Base-by-base conservation (phyloP, 2,888 invertebrate species). In the Chymomyza procnemis region DNA sequence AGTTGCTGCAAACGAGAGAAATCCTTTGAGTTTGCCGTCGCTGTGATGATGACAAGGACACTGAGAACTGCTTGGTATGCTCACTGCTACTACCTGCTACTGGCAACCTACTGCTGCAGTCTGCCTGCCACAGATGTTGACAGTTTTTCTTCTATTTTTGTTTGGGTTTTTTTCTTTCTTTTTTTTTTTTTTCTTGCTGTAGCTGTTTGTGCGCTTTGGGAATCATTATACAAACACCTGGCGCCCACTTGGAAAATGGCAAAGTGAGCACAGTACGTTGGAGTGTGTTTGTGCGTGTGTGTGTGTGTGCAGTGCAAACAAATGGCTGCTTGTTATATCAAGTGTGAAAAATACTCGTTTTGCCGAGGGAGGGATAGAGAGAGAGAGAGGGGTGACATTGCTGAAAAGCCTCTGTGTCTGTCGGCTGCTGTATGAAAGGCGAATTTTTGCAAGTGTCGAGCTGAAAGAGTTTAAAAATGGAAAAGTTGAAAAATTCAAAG, bases 251-350 rank as follows among this genome's bases (percentile, higher is more conserved):
- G 67, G 48, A 50, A 79, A 66, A 68, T 67, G 66, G 57, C 61
- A 74, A 78, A 73, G 80, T 76, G 70, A 72, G 76, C 75, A 26
- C 6, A 73, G 58, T 70, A 71, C 70, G 69, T 64, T 71, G 52
- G 52, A 4, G 47, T 41, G 30, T 41, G 34, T 41, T 9, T 41
- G 34, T 41, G 34, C 6, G 30, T 34, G 34, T 34, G 2, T 34
- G 34, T 18, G 61, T 47, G 63, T 34, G 55, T 61, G 50, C 64
- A 60, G 64, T 59, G 67, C 78, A 74, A 74, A 65, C 76, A 76
- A 85, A 85, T 78, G 80, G 67, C 64, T 65, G 71, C 65, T 69
- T 69, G 74, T 78, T 74, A 74, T 78, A 74, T 73, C 76, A 85
- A 80, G 79, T 85, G 80, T 78, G 74, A 83, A 85, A 80, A 78